Base-by-base conservation (phyloP, 2,888 invertebrate species). In the Nemotelus nigrinus region DNA sequence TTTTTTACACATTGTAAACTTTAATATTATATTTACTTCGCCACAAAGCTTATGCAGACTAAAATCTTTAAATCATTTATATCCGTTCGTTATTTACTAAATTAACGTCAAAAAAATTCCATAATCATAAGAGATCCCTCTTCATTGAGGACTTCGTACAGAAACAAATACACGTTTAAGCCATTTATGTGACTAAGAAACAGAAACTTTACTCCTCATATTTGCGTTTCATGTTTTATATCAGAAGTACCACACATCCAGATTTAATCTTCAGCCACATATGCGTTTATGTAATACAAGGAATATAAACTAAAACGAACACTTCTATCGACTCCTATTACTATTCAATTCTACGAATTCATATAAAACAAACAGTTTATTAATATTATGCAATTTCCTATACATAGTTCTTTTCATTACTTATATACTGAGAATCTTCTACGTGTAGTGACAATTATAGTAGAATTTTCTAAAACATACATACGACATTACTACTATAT, bases 41-140 rank as follows among this genome's bases (percentile, higher is more conserved):
- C 44, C 70, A 70, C 70, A 70, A 70, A 70, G 70, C 70, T 55
- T 55, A 25, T 53, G 53, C 63, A 68, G 41, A 70, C 70, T 70
- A 70, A 55, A 53, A 70, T 55, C 53, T 43, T 70, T 70, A 41
- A 39, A 50, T 68, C 10, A 55, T 70, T 70, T 55, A 68, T 68
- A 50, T 50, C 41, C 48, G 53, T 10, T 68, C 55, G 55, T 8
- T 55, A 53, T 55, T 50, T 10, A 70, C 41, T 67, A 53, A 70
- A 70, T 43, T 55, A 70, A 55, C 47, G n/a, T 65, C 65, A 25
- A 65, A 65, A 50, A 25, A 8, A 7, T 50, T 65, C 7, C 45
- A 65, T 71, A 71, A 63, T 74, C 74, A 74, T 74, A 74, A 74
- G 74, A 74, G 60, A 60, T 74, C 50, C 47, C 45, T 55, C 70